phyloP scores from a whole-genome alignment of 2,113 vertebrate species.

The Catharus bicknelli region DNA sequence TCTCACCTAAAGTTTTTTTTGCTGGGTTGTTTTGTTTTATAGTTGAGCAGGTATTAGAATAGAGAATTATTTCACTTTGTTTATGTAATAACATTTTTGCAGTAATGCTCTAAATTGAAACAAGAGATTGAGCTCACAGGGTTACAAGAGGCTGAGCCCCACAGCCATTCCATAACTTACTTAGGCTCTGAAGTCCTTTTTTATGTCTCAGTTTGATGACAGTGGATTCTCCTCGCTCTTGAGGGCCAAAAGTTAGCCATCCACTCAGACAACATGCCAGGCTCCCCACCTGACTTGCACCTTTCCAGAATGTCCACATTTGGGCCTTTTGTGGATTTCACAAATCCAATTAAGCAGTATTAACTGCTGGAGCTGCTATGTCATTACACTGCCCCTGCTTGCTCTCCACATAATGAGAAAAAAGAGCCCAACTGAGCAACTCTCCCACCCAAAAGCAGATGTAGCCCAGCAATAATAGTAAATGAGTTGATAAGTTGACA shows the following conservation, averaged over 20 bases:
- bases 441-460: neutral
- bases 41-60: neutral
- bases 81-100: neutral
- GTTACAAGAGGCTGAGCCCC: neutral
- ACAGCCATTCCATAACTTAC: accelerated
- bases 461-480: neutral
- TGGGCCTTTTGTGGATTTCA: neutral
- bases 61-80: neutral
- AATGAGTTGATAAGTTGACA: neutral
- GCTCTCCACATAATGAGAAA: neutral
- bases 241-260: neutral
- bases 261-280: neutral
- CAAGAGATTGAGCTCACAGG: neutral
- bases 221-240: neutral
- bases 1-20: neutral
- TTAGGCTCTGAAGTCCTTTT: neutral
- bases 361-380: neutral
- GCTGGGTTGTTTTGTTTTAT: neutral
- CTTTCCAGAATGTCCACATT: neutral
- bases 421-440: neutral
- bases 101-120: neutral
- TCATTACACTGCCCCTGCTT: neutral
- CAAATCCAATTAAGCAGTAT: neutral
- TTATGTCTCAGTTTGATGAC: neutral
- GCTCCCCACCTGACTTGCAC: neutral